Conservation (phyloP, 2,113 vertebrate genomes). For the Plecturocebus donacophilus region DNA sequence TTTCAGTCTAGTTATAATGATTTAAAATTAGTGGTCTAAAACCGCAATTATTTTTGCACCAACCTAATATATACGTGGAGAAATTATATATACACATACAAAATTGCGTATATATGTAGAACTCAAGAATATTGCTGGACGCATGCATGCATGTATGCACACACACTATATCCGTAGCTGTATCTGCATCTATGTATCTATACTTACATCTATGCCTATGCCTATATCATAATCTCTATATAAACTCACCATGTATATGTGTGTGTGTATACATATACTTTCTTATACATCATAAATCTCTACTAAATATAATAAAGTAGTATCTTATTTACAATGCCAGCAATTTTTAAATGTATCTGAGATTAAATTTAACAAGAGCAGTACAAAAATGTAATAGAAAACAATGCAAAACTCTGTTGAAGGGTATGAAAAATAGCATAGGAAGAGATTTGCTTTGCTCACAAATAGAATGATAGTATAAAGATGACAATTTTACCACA, state of each 20-base stretch:
- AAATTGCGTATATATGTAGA: neutral
- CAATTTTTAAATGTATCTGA: neutral
- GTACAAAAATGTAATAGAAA: neutral
- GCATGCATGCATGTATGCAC: neutral
- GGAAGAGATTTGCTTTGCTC: neutral
- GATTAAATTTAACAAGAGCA: neutral
- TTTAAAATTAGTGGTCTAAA: neutral
- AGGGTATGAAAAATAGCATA: neutral
- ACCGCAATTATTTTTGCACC: neutral
- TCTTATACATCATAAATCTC: neutral
- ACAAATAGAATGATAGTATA: neutral
- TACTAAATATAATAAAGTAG: neutral
- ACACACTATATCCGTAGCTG: neutral
- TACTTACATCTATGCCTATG: neutral
- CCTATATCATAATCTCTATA: neutral
- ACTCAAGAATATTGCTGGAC: neutral
- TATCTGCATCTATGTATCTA: neutral
- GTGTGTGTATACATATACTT: neutral
- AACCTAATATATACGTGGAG: neutral
- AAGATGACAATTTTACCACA: neutral
- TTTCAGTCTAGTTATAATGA: neutral
- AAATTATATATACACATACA: too few species aligned
- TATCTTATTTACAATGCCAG: neutral
- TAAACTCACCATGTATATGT: neutral
- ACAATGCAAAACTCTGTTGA: neutral